These are phyloP conservation scores for Anas platyrhynchos DNA, from an alignment of 2,113 vertebrate species.

Conservation along the genomic window DNA sequence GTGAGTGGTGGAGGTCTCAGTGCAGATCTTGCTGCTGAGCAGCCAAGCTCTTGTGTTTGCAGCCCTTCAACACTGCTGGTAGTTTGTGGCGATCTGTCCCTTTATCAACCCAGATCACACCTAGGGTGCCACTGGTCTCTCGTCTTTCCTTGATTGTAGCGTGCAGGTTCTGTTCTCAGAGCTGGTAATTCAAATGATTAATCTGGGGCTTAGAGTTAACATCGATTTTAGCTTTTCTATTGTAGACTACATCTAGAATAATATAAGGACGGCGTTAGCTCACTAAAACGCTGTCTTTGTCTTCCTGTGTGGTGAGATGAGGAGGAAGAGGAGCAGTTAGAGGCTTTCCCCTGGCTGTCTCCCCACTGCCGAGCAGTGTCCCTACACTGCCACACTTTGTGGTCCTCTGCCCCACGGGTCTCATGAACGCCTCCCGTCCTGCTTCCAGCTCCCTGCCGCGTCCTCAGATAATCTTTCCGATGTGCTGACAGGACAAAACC, in stretches of 20 bases:
- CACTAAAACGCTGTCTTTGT: neutral
- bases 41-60: neutral
- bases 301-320: neutral
- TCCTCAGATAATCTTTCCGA: slow-evolving; percentile 23
- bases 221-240: neutral
- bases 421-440: neutral
- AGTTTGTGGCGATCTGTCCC: slow-evolving; percentile 1
- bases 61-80: neutral
- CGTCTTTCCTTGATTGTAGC: neutral
- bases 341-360: neutral
- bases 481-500: slow-evolving; percentile 23
- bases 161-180: neutral
- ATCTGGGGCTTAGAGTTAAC: neutral
- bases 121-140: neutral
- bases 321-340: neutral
- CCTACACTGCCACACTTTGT: neutral
- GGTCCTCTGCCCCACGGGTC: neutral
- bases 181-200: neutral
- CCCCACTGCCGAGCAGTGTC: no score
- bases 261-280: neutral
- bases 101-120: neutral
- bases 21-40: neutral
- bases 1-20: neutral
- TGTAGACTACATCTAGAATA: neutral
- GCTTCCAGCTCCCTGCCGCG: neutral